phyloP scores from a whole-genome alignment of 2,797 vertebrate species.

The Scleropages formosus region DNA sequence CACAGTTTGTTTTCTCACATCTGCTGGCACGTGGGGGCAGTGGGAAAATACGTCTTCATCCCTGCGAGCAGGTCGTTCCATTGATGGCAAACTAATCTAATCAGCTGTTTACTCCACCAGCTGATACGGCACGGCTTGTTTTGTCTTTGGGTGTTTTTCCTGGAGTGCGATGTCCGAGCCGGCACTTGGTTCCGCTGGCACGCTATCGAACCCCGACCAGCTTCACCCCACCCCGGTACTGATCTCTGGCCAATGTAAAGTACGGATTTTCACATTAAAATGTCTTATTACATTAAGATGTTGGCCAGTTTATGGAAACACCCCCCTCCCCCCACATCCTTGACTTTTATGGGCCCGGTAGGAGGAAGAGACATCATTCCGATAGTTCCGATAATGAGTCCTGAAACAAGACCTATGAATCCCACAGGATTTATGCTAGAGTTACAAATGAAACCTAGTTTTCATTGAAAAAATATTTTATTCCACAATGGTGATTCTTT shows the following conservation, averaged over 20 bases:
- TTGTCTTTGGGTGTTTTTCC: conserved; percentile 45
- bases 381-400: not conserved
- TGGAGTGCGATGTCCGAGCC: conserved; percentile 36
- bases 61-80: conserved; percentile 59
- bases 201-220: not conserved
- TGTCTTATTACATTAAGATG: too few species aligned
- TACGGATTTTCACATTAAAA: too few species aligned
- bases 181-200: conserved; percentile 26
- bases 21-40: conserved; percentile 45
- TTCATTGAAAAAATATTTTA: too few species aligned
- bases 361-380: conserved; percentile 35
- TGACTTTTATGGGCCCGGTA: conserved; percentile 27
- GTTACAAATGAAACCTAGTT: too few species aligned
- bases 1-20: conserved; percentile 51
- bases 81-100: conserved; percentile 59
- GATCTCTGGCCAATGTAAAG: too few species aligned
- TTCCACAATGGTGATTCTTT: not conserved
- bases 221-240: too few species aligned
- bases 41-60: conserved; percentile 52
- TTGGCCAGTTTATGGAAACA: too few species aligned
- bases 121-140: conserved; percentile 49
- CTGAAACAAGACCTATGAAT: too few species aligned
- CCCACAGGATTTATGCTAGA: too few species aligned
- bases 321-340: not conserved
- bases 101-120: conserved; percentile 62